phyloP scores from a whole-genome alignment of 2,888 invertebrate species.

The Halictus quadricinctus region DNA sequence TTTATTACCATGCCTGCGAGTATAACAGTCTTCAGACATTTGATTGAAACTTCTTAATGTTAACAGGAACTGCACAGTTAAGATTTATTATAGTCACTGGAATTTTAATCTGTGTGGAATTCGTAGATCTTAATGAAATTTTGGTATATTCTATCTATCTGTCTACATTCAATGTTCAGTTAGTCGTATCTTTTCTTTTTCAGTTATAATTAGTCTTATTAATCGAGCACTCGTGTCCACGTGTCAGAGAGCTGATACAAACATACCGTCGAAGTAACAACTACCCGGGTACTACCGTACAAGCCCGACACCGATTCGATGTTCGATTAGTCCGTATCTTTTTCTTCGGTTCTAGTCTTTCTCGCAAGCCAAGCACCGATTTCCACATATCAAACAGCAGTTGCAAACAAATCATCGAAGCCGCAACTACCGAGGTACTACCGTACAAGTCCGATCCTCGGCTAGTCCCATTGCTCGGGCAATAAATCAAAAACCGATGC shows the following conservation, averaged over 20 bases:
- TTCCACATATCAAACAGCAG: background rate
- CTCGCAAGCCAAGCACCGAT: background rate
- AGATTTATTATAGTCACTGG: too few relatives aligned
- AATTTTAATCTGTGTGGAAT: too few relatives aligned
- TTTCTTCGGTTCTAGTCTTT: background rate
- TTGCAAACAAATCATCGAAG: background rate
- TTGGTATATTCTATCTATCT: too few relatives aligned
- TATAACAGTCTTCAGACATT: too few relatives aligned
- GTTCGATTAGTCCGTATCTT: background rate
- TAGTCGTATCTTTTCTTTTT: background rate
- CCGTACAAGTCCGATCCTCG: background rate
- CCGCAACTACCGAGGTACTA: background rate
- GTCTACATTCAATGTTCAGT: background rate
- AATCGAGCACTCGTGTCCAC: background rate
- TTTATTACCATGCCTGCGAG: too few relatives aligned
- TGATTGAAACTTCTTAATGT: too few relatives aligned
- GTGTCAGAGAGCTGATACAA: background rate
- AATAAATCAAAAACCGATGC: slow-evolving; percentile 5
- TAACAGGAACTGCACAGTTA: too few relatives aligned
- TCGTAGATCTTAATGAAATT: too few relatives aligned
- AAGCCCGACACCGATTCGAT: background rate
- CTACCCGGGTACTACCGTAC: background rate
- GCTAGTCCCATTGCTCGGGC: background rate
- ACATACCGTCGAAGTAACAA: background rate
- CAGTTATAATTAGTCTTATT: background rate